Base-by-base conservation (phyloP, 2,888 invertebrate species). In the Autographa pulchrina region DNA sequence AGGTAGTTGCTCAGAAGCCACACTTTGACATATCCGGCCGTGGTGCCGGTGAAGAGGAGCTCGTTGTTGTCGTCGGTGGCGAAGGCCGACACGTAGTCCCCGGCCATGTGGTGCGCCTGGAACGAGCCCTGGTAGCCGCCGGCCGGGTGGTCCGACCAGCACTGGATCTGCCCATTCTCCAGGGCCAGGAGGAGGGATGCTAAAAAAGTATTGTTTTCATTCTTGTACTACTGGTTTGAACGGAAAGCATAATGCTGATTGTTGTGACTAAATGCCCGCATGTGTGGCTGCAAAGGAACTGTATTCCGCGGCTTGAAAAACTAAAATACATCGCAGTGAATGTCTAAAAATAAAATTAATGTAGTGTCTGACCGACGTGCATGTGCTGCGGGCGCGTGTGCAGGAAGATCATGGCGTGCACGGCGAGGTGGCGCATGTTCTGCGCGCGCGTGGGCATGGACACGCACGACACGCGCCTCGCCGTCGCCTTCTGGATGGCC, bases 141-240 rank as follows among this genome's bases (percentile, higher is more conserved):
- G 14, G 96, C 96, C 54, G 97, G 96, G 90, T 98, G 98, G 90
- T 98, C 97, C 20, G 98, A 98, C 97, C 98, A 98, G 31, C 97
- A 96, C 93, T 98, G 98, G 74, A 98, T 95, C 70, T 96, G 94
- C 0, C 98, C 98, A 79, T 97, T 98, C 87, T 98, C 97, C 75
- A 98, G 91, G 0, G 97, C 96, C 0, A 98, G 96, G 65, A 98
- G 90, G 14, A 98, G 92, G 0, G 97, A 97, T 13, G 98, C 98
- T 82, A 58, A 0, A 72, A 72, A 68, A 41, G 5, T 11, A 56
- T 18, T 54, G n/a, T 48, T 16, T n/a, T 11, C 38, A 38, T 38
- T 38, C 38, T 38, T 38, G 0, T 38, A 38, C 38, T 11, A 11
- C 11, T 11, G 11, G 9, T 11, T 38, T 38, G 11, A 32, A 7